phyloP scores from a whole-genome alignment of 2,797 vertebrate genomes.

The Sebastes baramenuke region DNA sequence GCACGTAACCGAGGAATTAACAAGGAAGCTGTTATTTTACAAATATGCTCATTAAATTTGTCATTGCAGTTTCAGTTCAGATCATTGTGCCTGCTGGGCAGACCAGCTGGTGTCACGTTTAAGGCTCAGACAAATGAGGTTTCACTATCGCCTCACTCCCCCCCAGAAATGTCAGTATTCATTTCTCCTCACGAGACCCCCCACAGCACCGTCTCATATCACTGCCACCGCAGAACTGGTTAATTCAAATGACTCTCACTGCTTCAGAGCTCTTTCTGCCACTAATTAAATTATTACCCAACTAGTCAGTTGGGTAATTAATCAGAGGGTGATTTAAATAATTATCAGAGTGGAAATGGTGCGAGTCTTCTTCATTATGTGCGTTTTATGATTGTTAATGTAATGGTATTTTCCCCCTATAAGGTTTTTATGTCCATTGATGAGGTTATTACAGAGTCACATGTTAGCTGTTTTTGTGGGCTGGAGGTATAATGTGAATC shows the following conservation, averaged over 20 bases:
- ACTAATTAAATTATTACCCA: constrained; percentile 75
- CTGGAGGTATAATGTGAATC: neutral
- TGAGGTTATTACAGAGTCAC: constrained; percentile 14
- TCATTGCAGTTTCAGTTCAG: neutral
- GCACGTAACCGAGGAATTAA: neutral
- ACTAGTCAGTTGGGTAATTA: constrained; percentile 70
- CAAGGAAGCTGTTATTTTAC: constrained; percentile 5
- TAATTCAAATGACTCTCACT: constrained; percentile 43
- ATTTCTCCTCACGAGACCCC: constrained; percentile 41
- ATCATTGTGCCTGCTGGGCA: constrained; percentile 32
- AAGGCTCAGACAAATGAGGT: constrained; percentile 44
- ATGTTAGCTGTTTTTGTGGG: neutral
- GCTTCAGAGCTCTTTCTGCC: constrained; percentile 55
- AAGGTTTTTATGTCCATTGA: constrained; percentile 33
- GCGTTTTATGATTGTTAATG: constrained; percentile 47
- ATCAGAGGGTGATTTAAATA: constrained; percentile 70
- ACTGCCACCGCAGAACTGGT: constrained; percentile 39
- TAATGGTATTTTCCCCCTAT: constrained; percentile 16
- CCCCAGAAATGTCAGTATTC: constrained; percentile 28
- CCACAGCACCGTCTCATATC: constrained; percentile 32
- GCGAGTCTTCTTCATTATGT: constrained; percentile 52
- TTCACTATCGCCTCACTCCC: constrained; percentile 18
- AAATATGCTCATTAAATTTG: constrained; percentile 24
- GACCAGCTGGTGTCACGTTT: constrained; percentile 43
- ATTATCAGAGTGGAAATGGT: constrained; percentile 64